Conservation (phyloP, 2,797 vertebrate genomes). For the Neosalanx taihuensis region DNA sequence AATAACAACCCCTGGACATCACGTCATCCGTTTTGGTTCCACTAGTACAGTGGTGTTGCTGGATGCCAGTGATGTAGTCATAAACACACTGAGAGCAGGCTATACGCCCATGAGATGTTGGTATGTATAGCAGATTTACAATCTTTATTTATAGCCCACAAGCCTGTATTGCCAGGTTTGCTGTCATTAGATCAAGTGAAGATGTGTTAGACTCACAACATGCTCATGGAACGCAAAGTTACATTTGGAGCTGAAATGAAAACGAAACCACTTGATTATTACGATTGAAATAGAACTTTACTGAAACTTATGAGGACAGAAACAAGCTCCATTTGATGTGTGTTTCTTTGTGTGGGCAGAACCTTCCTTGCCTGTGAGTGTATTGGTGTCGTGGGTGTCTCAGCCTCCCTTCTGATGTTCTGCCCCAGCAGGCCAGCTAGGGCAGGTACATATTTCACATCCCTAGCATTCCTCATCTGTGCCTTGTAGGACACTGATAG, state of each 20-base stretch:
- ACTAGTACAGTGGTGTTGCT: slow-evolving; percentile 16
- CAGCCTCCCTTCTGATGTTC: slow-evolving; percentile 12
- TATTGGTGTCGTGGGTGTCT: slow-evolving; percentile 3
- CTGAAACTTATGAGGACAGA: no score
- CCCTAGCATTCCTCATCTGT: slow-evolving; percentile 66
- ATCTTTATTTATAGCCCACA: neutral
- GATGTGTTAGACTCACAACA: slow-evolving; percentile 25
- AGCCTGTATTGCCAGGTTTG: slow-evolving; percentile 18
- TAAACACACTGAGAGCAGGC: neutral
- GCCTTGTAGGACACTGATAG: slow-evolving; percentile 62
- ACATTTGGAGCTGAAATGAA: slow-evolving; percentile 1
- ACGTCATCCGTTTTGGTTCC: slow-evolving; percentile 28
- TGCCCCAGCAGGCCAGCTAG: slow-evolving; percentile 44
- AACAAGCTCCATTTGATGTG: neutral
- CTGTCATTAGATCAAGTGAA: slow-evolving; percentile 16
- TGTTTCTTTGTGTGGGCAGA: neutral
- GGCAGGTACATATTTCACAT: slow-evolving; percentile 71
- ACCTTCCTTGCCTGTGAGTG: neutral
- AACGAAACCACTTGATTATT: neutral
- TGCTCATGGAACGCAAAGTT: neutral
- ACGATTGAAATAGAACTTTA: no score
- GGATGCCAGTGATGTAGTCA: slow-evolving; percentile 18
- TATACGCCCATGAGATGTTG: neutral
- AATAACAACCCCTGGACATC: slow-evolving; percentile 45
- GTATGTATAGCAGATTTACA: slow-evolving; percentile 1